Conservation (phyloP, 2,888 invertebrate species). For the Mythimna impura region DNA sequence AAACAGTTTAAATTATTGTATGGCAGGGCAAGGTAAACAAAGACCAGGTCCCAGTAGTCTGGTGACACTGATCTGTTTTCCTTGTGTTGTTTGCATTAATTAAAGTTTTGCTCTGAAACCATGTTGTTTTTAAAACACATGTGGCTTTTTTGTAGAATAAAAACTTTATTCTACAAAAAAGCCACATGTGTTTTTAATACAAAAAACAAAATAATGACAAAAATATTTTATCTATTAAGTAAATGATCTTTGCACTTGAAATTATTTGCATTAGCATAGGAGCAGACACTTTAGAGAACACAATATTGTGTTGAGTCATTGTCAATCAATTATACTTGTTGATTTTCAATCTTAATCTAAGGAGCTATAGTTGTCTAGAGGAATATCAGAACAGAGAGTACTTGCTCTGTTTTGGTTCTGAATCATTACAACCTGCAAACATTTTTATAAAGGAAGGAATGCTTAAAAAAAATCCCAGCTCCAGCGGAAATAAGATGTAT, state of each 20-base stretch:
- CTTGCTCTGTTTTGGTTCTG: background rate
- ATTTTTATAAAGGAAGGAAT: background rate
- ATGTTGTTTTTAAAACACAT: background rate
- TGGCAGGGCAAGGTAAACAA: slow-evolving; percentile 29
- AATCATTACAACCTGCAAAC: background rate
- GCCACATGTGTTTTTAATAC: no score
- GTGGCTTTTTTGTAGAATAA: no score
- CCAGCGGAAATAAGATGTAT: no score
- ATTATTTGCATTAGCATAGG: background rate
- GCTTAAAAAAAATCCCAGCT: no score
- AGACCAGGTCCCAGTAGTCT: background rate
- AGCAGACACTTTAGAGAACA: slow-evolving; percentile 10
- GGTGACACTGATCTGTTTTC: slow-evolving; percentile 22
- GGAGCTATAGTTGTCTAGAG: background rate
- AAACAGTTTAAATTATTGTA: slow-evolving; percentile 15
- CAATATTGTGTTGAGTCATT: slow-evolving; percentile 25
- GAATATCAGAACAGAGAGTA: background rate
- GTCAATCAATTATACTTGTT: background rate
- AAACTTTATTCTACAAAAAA: no score
- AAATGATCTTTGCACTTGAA: background rate
- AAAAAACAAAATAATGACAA: background rate
- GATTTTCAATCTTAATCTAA: background rate
- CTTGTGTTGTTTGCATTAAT: slow-evolving; percentile 14
- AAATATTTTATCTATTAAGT: background rate
- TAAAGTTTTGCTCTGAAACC: background rate